Base-by-base conservation (phyloP, 2,888 invertebrate genomes). In the Pristionchus mayeri region DNA sequence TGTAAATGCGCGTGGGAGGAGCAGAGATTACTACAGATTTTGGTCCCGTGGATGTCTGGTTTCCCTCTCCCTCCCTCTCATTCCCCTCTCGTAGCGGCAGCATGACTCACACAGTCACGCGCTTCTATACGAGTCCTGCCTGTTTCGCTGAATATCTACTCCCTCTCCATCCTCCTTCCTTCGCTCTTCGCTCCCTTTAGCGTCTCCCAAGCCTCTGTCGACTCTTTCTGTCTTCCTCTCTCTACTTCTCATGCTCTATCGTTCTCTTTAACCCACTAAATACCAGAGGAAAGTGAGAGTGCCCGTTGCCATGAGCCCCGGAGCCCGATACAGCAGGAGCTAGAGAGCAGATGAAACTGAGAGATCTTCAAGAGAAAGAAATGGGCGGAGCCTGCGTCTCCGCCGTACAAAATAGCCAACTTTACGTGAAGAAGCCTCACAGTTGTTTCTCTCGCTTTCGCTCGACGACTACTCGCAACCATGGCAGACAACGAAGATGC, bases 401-500 rank as follows among this genome's bases (percentile, higher is more conserved):
- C 6, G 37, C 18, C n/a, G 21, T 71, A 71, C 67, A 71, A 71
- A 71, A n/a, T 2, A 40, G 67, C 67, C 40, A 40, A 13, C 21
- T 9, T 27, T n/a, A 9, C 44, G 13, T 9, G 44, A 6, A 44
- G 13, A 44, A 44, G n/a, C n/a, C 44, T 44, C 44, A 44, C 44
- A 6, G 6, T 44, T 44, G 13, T n/a, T 44, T 13, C 44, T 6
- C 44, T 44, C 13, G 44, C 44, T 44, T 44, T 44, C n/a, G n/a
- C n/a, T n/a, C n/a, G n/a, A n/a, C n/a, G n/a, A n/a, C n/a, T n/a
- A n/a, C n/a, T n/a, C n/a, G n/a, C n/a, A n/a, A n/a, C n/a, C n/a
- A 71, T 71, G 67, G 67, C 24, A 21, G 67, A 71, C 40, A 37
- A 6, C 67, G 67, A 71, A n/a, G 67, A 71, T 21, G 40, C 37